Base-by-base conservation (phyloP, 2,888 invertebrate species). In the Synanthedon tipuliformis region DNA sequence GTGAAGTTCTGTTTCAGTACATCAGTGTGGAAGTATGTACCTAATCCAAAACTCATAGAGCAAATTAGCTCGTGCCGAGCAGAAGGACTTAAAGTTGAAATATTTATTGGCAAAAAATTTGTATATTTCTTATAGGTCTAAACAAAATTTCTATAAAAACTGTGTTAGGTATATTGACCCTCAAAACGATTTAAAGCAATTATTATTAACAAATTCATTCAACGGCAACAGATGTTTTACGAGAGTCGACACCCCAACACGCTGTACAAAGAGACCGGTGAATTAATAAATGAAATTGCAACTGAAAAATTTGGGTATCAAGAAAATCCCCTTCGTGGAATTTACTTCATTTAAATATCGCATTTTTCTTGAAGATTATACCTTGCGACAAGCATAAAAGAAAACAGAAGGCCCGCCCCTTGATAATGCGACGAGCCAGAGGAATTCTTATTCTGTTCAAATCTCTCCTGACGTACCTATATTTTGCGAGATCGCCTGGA, bases 361-460 rank as follows among this genome's bases (percentile, higher is more conserved):
- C 86, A 86, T 88, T 88, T 87, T 88, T 88, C 84, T 81, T 78
- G 78, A 85, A 87, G 88, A 88, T 88, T 88, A 88, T 88, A 85
- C 83, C 81, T 83, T 81, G 85, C 84, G 86, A 84, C 85, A 84
- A 83, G 85, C 78, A 86, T 88, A 87, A 88, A 88, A 83, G 84
- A 85, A 87, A 85, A 86, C 85, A 86, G 84, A 71, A 78, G 77
- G 65, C 71, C 77, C 78, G 74, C 82, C 85, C 84, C 79, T 78
- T 79, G 82, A 83, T 86, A 86, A 85, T 81, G 81, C 83, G 84
- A 80, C 81, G 82, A 76, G 80, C 73, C 73, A 71, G 70, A 83
- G 82, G 87, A 88, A 88, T 88, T 87, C 82, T 86, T 86, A 84
- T 85, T 86, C 75, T 78, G 77, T 75, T 84, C 82, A 87, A 88